These are phyloP conservation scores for Hyposoter dolosus DNA, from an alignment of 2,888 invertebrate genomes.

Conservation along the genomic window DNA sequence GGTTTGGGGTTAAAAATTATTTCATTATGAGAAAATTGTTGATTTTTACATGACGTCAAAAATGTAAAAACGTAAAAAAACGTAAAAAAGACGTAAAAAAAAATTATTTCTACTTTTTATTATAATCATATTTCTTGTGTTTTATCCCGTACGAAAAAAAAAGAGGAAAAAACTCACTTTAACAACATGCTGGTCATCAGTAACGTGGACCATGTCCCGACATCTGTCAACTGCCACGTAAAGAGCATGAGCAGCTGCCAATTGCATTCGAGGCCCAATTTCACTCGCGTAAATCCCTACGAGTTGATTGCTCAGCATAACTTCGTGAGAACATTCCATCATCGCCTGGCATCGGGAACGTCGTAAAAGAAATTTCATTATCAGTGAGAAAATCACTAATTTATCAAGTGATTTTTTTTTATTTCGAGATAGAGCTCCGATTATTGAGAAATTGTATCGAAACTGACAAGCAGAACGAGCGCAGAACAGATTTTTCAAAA, in stretches of 20 bases:
- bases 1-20: not conserved
- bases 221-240: constrained; percentile 95
- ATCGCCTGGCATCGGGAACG: constrained; percentile 82
- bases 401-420: not conserved
- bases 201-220: constrained; percentile 94
- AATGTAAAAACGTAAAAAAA: no score
- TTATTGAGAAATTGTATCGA: no score
- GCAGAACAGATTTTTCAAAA: not conserved
- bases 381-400: not conserved
- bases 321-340: constrained; percentile 86
- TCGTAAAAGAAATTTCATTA: constrained; percentile 63
- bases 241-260: constrained; percentile 92
- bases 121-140: not conserved
- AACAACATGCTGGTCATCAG: constrained; percentile 93
- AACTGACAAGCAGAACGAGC: no score
- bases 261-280: constrained; percentile 90
- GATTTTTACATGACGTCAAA: not conserved
- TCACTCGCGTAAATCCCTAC: constrained; percentile 93
- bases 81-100: not conserved
- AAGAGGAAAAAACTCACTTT: constrained; percentile 86
- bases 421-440: no score
- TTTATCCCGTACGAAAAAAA: not conserved
- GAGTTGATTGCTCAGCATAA: constrained; percentile 88
- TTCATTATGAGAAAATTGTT: not conserved
- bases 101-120: no score